Evolutionary conservation across 2,888 invertebrate genomes (phyloP).

Genomic region (Laspeyria flexula): DNA sequence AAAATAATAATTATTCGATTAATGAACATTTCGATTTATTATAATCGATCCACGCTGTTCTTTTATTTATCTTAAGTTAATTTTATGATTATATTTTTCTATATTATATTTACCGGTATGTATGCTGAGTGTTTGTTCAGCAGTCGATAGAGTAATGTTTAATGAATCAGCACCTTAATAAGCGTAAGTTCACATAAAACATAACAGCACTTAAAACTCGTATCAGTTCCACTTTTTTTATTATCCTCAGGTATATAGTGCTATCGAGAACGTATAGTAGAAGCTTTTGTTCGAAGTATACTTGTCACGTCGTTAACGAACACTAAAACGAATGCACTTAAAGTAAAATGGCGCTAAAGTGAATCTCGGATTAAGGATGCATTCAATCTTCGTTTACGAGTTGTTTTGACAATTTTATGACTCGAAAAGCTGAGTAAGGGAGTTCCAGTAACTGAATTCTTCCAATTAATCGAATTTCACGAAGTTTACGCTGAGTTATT

Average conservation of each 20-base stretch:
- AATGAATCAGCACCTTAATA: no score
- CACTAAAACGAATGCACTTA: conserved; percentile 56
- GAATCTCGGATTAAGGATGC: conserved; percentile 54
- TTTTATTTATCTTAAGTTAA: no score
- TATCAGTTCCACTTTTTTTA: background rate
- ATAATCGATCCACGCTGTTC: no score
- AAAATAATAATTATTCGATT: no score
- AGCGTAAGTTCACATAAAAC: no score
- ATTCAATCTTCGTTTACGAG: conserved; percentile 16
- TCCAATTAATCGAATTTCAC: background rate
- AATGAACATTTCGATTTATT: no score
- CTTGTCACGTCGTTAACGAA: conserved; percentile 48
- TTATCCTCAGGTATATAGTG: background rate
- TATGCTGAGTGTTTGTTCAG: no score
- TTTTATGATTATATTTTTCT: no score
- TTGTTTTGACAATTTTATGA: conserved; percentile 8
- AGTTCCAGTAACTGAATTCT: background rate
- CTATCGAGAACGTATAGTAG: conserved; percentile 21
- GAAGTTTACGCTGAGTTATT: no score
- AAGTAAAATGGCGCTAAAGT: conserved; percentile 47
- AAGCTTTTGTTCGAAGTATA: conserved; percentile 4
- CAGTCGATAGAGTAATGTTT: no score
- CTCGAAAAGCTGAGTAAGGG: background rate
- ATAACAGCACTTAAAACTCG: background rate
- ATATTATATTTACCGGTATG: no score